These are phyloP conservation scores for Cydia pomonella DNA, from an alignment of 1,140 invertebrate genomes.

Conservation along the genomic window DNA sequence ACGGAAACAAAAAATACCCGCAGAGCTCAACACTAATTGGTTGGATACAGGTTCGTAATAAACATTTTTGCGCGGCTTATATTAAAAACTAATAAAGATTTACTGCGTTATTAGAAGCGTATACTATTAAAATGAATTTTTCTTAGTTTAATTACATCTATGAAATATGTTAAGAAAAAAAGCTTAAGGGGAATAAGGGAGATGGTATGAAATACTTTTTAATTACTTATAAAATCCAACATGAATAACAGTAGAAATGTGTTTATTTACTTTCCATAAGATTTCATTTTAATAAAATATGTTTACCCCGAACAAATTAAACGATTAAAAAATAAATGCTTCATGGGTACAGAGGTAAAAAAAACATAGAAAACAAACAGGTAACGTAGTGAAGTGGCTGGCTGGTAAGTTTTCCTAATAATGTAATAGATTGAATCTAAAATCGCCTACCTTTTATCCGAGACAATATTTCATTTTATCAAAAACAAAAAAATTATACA, in stretches of 20 bases:
- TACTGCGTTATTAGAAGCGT: constrained; percentile 24
- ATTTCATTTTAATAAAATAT: no score
- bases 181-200: neutral
- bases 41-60: neutral
- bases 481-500: no score
- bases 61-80: constrained; percentile 20
- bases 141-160: constrained; percentile 21
- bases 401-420: no score
- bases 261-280: neutral
- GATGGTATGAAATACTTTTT: neutral
- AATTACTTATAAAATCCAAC: neutral
- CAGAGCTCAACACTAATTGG: constrained; percentile 19
- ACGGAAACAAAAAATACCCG: constrained; percentile 16
- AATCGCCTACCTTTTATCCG: no score
- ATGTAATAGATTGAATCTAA: no score
- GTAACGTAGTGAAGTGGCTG: no score
- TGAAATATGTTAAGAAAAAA: neutral
- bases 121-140: constrained; percentile 16
- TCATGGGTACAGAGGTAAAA: no score
- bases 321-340: no score
- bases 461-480: no score
- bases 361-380: no score
- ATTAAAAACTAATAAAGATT: constrained; percentile 33
- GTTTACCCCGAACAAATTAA: no score
- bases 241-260: neutral